These are phyloP conservation scores for Myiozetetes cayanensis DNA, from an alignment of 2,113 vertebrate species.

Conservation along the genomic window DNA sequence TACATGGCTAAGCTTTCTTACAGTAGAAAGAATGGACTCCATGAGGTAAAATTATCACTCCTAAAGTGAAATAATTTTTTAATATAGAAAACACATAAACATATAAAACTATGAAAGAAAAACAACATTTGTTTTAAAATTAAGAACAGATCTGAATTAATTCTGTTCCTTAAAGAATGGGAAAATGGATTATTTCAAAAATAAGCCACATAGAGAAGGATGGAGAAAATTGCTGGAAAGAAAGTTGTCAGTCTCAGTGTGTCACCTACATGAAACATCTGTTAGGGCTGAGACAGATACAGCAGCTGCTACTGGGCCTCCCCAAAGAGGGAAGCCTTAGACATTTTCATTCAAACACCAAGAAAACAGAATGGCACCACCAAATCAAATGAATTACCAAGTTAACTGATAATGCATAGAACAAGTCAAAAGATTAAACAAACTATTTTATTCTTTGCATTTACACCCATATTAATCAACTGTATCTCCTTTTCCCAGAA, in stretches of 20 bases:
- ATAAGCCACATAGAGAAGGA: background rate
- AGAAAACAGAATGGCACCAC: background rate
- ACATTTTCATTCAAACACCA: background rate
- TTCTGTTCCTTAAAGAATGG: background rate
- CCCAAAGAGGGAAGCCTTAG: background rate
- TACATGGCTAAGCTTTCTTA: background rate
- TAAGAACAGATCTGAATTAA: background rate
- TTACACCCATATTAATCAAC: background rate
- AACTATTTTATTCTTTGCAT: background rate
- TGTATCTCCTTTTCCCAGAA: background rate
- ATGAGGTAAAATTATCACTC: background rate
- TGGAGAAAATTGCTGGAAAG: background rate
- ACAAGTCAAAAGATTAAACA: background rate
- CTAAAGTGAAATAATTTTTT: background rate
- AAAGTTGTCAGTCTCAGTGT: background rate
- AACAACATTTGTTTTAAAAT: background rate
- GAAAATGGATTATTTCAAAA: background rate
- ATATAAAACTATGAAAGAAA: background rate
- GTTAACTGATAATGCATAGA: background rate
- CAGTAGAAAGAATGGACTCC: background rate
- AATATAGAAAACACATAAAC: background rate
- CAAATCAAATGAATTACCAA: background rate
- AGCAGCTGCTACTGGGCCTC: background rate
- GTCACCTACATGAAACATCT: slow-evolving; percentile 14
- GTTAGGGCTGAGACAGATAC: background rate